Evolutionary conservation across 1,140 invertebrate genomes (phyloP).

Genomic region (Medauroidea extradentata): DNA sequence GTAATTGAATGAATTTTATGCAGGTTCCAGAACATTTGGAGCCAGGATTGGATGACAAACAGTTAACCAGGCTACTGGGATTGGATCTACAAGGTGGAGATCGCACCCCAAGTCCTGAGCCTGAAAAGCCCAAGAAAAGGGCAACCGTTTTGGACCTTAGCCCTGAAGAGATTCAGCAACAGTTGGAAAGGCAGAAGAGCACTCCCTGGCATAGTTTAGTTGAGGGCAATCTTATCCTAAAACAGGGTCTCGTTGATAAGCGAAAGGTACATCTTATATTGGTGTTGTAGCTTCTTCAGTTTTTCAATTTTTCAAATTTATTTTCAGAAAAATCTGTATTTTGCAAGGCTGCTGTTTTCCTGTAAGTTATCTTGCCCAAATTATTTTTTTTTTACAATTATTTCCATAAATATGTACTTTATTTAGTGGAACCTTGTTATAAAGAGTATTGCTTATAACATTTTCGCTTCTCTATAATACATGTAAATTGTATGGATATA

Average conservation of each 20-base stretch:
- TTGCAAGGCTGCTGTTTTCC: too few species aligned
- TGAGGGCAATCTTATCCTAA: conserved; percentile 86
- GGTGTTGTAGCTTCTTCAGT: too few species aligned
- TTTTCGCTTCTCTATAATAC: too few species aligned
- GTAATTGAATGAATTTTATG: conserved; percentile 9
- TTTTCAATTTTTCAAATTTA: too few species aligned
- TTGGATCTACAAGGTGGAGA: conserved; percentile 49
- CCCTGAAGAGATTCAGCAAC: conserved; percentile 37
- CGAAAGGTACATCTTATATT: conserved; percentile 62
- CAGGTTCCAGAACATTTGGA: conserved; percentile 71
- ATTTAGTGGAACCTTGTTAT: too few species aligned
- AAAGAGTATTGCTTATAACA: too few species aligned
- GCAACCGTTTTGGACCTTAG: conserved; percentile 49
- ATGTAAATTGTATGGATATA: too few species aligned
- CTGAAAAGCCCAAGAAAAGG: conserved; percentile 39
- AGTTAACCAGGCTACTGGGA: conserved; percentile 69
- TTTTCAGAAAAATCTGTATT: too few species aligned
- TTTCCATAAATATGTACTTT: too few species aligned
- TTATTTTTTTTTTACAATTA: too few species aligned
- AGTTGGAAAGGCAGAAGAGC: conserved; percentile 71
- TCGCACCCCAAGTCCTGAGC: conserved; percentile 2
- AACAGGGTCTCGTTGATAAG: conserved; percentile 93
- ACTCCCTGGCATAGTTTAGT: conserved; percentile 87
- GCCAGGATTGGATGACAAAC: conserved; percentile 78
- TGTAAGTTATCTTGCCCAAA: too few species aligned